Evolutionary conservation across 2,888 invertebrate genomes (phyloP), one percentile per base, ranked within the genome.

Genomic region (Perdita meconis): DNA sequence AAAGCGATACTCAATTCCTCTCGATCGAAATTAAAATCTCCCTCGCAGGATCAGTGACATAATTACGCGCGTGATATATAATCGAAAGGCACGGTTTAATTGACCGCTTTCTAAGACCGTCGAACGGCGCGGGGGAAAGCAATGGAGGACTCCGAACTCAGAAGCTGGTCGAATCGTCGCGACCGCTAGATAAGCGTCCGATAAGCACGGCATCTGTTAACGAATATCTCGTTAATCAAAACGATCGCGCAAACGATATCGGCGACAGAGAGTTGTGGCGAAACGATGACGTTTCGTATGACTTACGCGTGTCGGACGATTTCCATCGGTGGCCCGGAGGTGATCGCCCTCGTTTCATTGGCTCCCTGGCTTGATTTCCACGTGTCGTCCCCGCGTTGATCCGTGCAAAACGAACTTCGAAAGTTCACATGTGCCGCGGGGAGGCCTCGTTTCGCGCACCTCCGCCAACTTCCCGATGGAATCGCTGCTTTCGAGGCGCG

Each of bases 351-450:
- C 59, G 24, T 68, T 53, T 53, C 66, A 5, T 59, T 19, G 38
- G 13, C 50, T 5, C n/a, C 6, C 12, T 16, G 24, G n/a, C 10
- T 53, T 10, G 40, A 40, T 53, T 36, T 38, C 12, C 42, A 36
- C 36, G 66, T 44, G 24, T 38, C 55, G 55, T 16, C 30, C 19
- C 13, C 5, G 19, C 64, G 47, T 19, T 16, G 6, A 44, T 47
- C 36, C 47, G 30, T 10, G 56, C 47, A 30, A 63, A 44, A 57
- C 50, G 65, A 51, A 19, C 40, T 68, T 73, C 57, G 73, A 74
- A 74, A 74, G 73, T 74, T 74, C 63, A 69, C 56, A 56, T 36
- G 50, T 67, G 73, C 68, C 68, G 42, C 30, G 42, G n/a, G 67
- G 73, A 60, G 64, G 55, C 68, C 68, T 70, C 50, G 42, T 66